These are phyloP conservation scores for Diaprepes abbreviatus DNA, from an alignment of 2,888 invertebrate species.

Conservation along the genomic window DNA sequence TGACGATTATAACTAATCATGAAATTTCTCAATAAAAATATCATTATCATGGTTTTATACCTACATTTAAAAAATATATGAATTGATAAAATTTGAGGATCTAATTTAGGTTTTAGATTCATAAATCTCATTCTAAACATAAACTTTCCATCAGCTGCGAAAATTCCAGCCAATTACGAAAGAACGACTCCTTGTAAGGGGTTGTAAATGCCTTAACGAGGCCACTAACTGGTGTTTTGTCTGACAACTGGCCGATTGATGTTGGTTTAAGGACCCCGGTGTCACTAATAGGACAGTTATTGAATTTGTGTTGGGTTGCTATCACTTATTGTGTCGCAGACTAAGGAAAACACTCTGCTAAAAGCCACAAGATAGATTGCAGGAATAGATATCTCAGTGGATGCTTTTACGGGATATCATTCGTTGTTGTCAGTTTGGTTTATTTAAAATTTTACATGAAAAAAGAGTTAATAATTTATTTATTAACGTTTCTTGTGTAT, in stretches of 20 bases:
- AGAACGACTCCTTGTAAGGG: slow-evolving; percentile 54
- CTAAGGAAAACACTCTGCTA: slow-evolving; percentile 37
- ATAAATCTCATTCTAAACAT: slow-evolving; percentile 13
- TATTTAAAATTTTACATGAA: too few relatives aligned
- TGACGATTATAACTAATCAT: too few relatives aligned
- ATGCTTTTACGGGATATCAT: slow-evolving; percentile 28
- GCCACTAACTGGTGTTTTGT: slow-evolving; percentile 51
- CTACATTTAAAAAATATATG: too few relatives aligned
- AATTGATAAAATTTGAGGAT: too few relatives aligned
- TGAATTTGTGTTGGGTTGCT: slow-evolving; percentile 59
- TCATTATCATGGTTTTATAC: too few relatives aligned
- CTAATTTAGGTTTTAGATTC: slow-evolving; percentile 3
- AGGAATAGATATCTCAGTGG: slow-evolving; percentile 39
- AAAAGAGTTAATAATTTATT: too few relatives aligned
- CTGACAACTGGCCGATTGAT: slow-evolving; percentile 57
- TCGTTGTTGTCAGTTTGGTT: background rate
- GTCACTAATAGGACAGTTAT: slow-evolving; percentile 62
- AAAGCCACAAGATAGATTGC: slow-evolving; percentile 36
- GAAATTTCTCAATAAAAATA: too few relatives aligned
- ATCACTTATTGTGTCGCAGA: slow-evolving; percentile 54
- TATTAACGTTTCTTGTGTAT: too few relatives aligned
- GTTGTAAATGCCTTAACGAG: slow-evolving; percentile 52
- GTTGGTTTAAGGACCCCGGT: slow-evolving; percentile 57
- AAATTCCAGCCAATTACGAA: slow-evolving; percentile 48
- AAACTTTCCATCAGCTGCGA: slow-evolving; percentile 24